Evolutionary conservation across 2,113 vertebrate genomes (phyloP).

Genomic region (Cathartes aura): DNA sequence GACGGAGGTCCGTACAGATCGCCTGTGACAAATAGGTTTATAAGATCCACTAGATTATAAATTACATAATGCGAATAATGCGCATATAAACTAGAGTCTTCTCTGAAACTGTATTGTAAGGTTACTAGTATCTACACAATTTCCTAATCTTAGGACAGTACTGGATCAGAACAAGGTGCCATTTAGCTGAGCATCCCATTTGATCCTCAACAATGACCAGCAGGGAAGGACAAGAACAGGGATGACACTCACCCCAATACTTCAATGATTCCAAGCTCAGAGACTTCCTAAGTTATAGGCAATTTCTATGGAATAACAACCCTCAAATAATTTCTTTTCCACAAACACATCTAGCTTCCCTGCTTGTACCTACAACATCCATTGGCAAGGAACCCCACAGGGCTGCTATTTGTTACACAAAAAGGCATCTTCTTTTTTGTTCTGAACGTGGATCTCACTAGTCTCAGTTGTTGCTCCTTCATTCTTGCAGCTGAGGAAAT

Average conservation of each 20-base stretch:
- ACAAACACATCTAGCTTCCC: not conserved
- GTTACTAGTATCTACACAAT: not conserved
- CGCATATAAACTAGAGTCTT: not conserved
- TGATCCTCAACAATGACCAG: not conserved
- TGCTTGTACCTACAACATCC: not conserved
- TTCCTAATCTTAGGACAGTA: not conserved
- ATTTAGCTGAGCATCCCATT: not conserved
- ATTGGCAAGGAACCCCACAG: not conserved
- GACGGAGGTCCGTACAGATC: rapidly evolving
- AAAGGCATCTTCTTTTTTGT: not conserved
- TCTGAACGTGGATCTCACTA: not conserved
- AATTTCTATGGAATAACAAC: not conserved
- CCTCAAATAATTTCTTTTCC: not conserved
- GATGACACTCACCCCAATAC: not conserved
- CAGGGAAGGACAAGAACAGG: not conserved
- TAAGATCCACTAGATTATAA: not conserved
- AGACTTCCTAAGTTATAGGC: not conserved
- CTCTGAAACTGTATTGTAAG: not conserved
- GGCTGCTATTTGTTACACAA: not conserved
- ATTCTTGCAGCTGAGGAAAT: not conserved
- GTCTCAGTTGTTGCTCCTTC: not conserved
- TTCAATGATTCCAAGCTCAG: not conserved
- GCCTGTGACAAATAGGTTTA: not conserved
- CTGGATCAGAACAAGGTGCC: not conserved
- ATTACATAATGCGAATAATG: not conserved